Conservation (phyloP, 2,888 invertebrate species). For the Amphipoea oculea region DNA sequence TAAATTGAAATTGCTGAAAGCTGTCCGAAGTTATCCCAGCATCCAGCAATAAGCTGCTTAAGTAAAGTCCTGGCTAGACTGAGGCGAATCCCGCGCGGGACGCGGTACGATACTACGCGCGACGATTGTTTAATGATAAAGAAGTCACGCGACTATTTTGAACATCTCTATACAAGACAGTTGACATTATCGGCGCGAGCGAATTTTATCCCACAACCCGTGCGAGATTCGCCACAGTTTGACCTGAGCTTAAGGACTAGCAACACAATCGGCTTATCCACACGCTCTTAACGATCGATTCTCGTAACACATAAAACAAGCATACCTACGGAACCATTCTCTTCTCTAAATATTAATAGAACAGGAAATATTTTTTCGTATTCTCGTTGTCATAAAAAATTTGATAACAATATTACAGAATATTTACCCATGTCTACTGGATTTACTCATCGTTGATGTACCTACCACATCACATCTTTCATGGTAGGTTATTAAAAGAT, state of each 20-base stretch:
- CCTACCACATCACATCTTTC: no score
- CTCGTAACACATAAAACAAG: conserved; percentile 7
- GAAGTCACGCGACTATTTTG: not conserved
- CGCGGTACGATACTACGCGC: not conserved
- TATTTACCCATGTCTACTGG: not conserved
- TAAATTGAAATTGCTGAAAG: no score
- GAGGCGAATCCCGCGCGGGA: not conserved
- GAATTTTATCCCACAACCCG: no score
- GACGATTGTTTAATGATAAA: not conserved
- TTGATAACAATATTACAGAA: not conserved
- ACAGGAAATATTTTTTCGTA: conserved; percentile 16
- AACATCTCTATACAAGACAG: not conserved
- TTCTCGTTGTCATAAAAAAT: conserved; percentile 8
- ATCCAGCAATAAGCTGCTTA: not conserved
- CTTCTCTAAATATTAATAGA: conserved; percentile 8
- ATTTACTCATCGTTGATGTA: not conserved
- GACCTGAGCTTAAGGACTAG: not conserved
- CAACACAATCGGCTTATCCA: not conserved
- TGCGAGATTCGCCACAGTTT: no score
- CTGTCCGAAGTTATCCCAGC: no score
- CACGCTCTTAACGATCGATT: not conserved
- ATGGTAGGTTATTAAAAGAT: no score
- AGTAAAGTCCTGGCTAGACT: not conserved
- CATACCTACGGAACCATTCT: not conserved
- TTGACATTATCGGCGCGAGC: not conserved